Percentiles rank a stretch among this genome's conserved stretches.
Evolutionary conservation across 2,888 invertebrate species (phyloP).

Genomic region (Ichneumoninae sp.): DNA sequence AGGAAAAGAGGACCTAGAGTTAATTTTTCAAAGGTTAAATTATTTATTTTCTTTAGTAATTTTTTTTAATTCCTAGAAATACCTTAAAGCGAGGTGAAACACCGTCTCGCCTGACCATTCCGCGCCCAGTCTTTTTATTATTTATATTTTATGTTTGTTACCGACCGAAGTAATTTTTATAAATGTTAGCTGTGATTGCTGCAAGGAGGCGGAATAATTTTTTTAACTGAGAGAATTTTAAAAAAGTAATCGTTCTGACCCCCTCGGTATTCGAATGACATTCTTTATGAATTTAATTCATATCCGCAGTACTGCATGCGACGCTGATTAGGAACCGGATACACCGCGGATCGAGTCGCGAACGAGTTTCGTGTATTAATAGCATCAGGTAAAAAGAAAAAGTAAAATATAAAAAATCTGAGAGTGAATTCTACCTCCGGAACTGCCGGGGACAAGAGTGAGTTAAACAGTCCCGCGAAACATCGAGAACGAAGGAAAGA

Average conservation of each 20-base stretch:
- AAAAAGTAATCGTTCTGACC: neutral
- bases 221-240: neutral
- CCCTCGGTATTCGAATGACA: neutral
- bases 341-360: neutral
- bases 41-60: neutral
- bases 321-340: slow-evolving; percentile 1
- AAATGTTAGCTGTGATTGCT: neutral
- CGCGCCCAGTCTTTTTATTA: no score
- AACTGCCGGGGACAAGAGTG: slow-evolving; percentile 17
- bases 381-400: slow-evolving; percentile 4
- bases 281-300: neutral
- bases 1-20: neutral
- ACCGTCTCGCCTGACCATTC: no score
- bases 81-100: no score
- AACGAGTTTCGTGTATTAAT: slow-evolving; percentile 45
- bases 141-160: neutral
- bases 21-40: neutral
- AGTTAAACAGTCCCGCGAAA: slow-evolving; percentile 17
- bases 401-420: slow-evolving; percentile 12
- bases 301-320: neutral
- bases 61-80: slow-evolving; percentile 2
- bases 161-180: neutral
- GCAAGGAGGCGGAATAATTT: neutral
- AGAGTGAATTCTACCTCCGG: slow-evolving; percentile 71
- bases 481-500: slow-evolving; percentile 19